Evolutionary conservation across 2,888 invertebrate genomes (phyloP), one percentile per base, ranked within the genome.

Genomic region (Cerceris ruficornis): DNA sequence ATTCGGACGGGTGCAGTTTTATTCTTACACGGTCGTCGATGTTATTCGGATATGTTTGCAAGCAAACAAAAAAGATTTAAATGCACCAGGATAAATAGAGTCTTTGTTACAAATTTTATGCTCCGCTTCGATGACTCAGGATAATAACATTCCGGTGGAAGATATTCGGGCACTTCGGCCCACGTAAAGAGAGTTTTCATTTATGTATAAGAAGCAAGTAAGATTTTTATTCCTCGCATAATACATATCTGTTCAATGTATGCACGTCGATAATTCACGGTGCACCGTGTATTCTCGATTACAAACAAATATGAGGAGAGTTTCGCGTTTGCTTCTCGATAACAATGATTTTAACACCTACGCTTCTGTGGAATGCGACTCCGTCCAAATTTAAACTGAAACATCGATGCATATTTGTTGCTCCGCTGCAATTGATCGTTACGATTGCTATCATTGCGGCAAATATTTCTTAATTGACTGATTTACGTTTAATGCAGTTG

Each of bases 141-240:
- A 62, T 39, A 15, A 28, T 1, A 65, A 59, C 52, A 65, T 59
- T 28, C 28, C 28, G 28, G 28, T 28, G 50, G 4, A 55, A 55
- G 4, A 55, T 17, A 55, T 55, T 55, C 17, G 17, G 17, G 7
- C 7, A 17, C 46, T 11, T 46, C 13, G 13, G 5, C 9, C 9
- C 1, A 55, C 17, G 49, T 41, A 46, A 60, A 54, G 58, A 41
- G 57, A 41, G 15, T 15, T 58, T 42, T 28, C 6, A 17, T 2
- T 7, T 15, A 39, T 72, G 75, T 80, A 42, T 77, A 69, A 79
- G 76, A 78, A 65, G 70, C 60, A 81, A 61, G 60, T 60, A 57
- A 78, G 64, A 70, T 43, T 55, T 85, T 85, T 86, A 84, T 86
- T 72, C 14, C 61, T 75, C 62, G 67, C 69, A 71, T 80, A 61